Base-by-base conservation (phyloP, 2,888 invertebrate genomes). In the Pheosia gnoma region DNA sequence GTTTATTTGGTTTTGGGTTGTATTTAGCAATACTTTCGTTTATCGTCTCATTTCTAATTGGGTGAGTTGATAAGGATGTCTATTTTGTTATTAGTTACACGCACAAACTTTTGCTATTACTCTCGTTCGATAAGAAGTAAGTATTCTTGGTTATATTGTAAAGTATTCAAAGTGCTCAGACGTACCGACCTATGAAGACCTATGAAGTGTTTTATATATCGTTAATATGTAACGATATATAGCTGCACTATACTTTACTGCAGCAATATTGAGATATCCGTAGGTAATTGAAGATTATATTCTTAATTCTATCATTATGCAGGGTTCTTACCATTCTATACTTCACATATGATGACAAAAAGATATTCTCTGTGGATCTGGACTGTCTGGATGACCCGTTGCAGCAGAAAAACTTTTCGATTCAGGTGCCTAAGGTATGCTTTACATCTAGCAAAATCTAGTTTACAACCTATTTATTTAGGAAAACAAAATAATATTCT, bases 301-400 rank as follows among this genome's bases (percentile, higher is more conserved):
- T 41, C 41, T 8, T 41, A 8, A 3, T 41, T 41, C 8, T 41
- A 7, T 5, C 62, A 54, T 36, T 61, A 63, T 63, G 53, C 85
- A 93, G 93, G 58, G 75, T 88, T 13, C 60, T 89, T 25, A 91
- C 92, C 63, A 81, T 93, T 60, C 79, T 93, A 25, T 90, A 91
- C 72, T 84, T 88, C 69, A 87, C 81, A 54, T 93, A 90, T 82
- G 91, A 93, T 66, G 79, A 78, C 60, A 92, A 84, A 65, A 89
- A 88, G 61, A 80, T 93, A 77, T 93, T 93, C 66, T 65, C 87
- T 49, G 77, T 85, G 53, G 91, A 92, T 76, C 78, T 92, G 74
- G 93, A 88, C 74, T 88, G 78, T 76, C 80, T 91, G 75, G 95
- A 93, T 80, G 90, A 94, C 77, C 94, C 94, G 25, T 76, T 94